Percentiles rank a stretch among this genome's conserved stretches.
Conservation (phyloP, 37 sponge, comb jelly and placozoan genomes). For the Tethya wilhelma region DNA sequence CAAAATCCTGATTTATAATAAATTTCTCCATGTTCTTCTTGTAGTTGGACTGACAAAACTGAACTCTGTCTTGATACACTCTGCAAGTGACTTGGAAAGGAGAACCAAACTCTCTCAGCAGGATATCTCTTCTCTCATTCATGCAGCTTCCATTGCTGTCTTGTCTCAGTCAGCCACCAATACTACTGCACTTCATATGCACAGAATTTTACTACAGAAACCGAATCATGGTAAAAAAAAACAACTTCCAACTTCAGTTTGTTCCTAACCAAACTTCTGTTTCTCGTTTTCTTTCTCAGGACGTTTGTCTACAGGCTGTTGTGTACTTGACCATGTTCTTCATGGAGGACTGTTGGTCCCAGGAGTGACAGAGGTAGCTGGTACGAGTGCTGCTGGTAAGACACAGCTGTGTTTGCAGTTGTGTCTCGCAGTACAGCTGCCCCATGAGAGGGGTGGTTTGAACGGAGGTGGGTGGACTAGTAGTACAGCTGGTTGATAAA, state of each 20-base stretch:
- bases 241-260: too few species aligned
- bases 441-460: conserved; percentile 73
- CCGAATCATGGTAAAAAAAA: conserved; percentile 21
- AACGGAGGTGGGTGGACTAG: conserved; percentile 8
- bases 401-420: conserved; percentile 95
- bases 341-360: conserved; percentile 83
- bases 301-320: conserved; percentile 84
- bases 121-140: conserved; percentile 28
- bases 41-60: conserved; percentile 31
- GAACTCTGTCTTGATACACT: conserved; percentile 22
- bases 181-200: conserved; percentile 39
- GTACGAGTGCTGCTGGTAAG: conserved; percentile 91
- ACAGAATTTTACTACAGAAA: background rate
- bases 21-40: background rate
- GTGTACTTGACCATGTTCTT: conserved; percentile 57
- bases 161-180: background rate
- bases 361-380: conserved; percentile 85
- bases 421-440: conserved; percentile 84
- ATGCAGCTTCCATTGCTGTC: conserved; percentile 29
- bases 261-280: background rate
- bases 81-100: conserved; percentile 39
- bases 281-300: conserved; percentile 16
- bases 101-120: conserved; percentile 43
- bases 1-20: background rate
- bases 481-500: background rate